These are phyloP conservation scores for Psittacara wagleri DNA, from an alignment of 2,113 vertebrate genomes.

Conservation along the genomic window DNA sequence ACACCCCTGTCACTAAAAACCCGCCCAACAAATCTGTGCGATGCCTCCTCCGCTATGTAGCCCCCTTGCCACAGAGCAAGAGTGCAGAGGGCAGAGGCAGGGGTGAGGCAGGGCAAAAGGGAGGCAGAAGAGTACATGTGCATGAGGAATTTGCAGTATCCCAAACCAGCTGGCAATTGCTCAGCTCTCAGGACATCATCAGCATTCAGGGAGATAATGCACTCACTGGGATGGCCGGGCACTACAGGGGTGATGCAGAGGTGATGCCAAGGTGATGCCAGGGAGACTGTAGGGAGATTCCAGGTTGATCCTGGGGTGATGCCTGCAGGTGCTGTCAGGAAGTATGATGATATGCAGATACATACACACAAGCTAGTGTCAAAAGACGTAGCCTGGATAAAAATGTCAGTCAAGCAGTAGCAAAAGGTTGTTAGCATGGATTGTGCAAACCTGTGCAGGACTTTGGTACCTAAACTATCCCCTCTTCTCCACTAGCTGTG, in stretches of 20 bases:
- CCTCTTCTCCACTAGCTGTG: not conserved
- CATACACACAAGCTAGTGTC: not conserved
- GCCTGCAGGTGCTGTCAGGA: not conserved
- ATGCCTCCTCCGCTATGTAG: not conserved
- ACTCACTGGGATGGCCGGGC: not conserved
- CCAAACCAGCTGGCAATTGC: not conserved
- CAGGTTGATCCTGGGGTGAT: accelerated
- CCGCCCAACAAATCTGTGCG: not conserved
- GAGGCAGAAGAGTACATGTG: not conserved
- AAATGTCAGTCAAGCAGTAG: not conserved
- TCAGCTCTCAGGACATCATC: not conserved
- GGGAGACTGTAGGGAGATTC: not conserved
- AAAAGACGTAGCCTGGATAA: not conserved
- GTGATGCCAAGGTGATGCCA: not conserved
- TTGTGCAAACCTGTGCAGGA: not conserved
- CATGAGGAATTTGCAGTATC: not conserved
- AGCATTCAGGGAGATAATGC: not conserved
- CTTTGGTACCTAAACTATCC: not conserved
- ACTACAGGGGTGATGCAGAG: not conserved
- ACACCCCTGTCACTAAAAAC: not conserved
- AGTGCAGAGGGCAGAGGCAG: not conserved
- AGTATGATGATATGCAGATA: not conserved
- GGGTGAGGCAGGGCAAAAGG: not conserved
- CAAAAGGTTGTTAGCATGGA: not conserved
- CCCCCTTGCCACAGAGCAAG: not conserved